Evolutionary conservation across 2,113 vertebrate species (phyloP), one percentile per base, ranked within the genome.

Genomic region (Cebus imitator): DNA sequence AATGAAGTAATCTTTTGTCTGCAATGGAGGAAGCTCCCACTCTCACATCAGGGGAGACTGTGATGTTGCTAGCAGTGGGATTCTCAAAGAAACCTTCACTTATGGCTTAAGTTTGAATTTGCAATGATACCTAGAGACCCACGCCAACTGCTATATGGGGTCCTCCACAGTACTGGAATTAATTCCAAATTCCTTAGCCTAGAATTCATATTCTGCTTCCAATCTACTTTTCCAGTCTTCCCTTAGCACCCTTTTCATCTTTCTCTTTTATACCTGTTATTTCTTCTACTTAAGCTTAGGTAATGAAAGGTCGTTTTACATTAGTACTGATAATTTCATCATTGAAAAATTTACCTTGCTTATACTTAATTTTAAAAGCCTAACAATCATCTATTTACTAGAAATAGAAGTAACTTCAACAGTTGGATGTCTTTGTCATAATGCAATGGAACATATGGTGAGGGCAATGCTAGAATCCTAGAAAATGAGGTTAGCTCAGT

Each of bases 401-500:
- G 96, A 92, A 97, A 95, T 79, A 97, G 75, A 96, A 94, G 78
- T 90, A 95, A 97, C 70, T 72, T 90, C 83, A 82, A 40, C 87
- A 94, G 93, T 93, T 93, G 93, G 83, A 79, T 95, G 18, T 85
- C 83, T 97, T 86, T 93, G 55, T 92, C 78, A 96, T 93, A 92
- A 90, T 89, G 48, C 90, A 57, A 1, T 68, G 35, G 70, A 87
- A 92, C 94, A 95, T 96, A 97, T 95, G 97, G 88, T 37, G 64
- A 98, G 70, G 92, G 64, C 90, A 70, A 94, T 64, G 35, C 85
- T 72, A 96, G 66, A 95, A 79, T 85, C 84, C 76, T 78, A 91
- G 84, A 96, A 98, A 97, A 97, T 92, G 84, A 97, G 96, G 48
- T 92, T 91, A 95, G 27, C 91, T 79, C 95, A 23, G 93, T 95